Evolutionary conservation across 2,888 invertebrate genomes (phyloP).

Genomic region (Eurytoma adleriae): DNA sequence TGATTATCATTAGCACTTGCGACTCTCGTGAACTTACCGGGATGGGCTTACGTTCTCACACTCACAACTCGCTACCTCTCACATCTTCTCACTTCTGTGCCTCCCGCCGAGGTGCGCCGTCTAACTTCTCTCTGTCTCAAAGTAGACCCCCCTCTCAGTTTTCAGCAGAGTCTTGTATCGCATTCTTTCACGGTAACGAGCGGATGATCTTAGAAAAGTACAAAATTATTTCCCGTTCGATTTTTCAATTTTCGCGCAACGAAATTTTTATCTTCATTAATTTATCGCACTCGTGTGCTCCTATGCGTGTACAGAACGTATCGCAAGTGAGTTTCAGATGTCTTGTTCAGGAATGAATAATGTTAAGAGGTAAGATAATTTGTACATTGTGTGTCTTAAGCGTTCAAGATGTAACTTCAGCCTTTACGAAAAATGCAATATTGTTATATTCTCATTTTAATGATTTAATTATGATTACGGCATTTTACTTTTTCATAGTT

Average conservation of each 20-base stretch:
- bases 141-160: slow-evolving; percentile 40
- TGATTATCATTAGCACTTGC: slow-evolving; percentile 4
- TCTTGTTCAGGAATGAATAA: slow-evolving; percentile 11
- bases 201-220: slow-evolving; percentile 54
- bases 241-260: slow-evolving; percentile 35
- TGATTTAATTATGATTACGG: slow-evolving; percentile 16
- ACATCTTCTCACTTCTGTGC: slow-evolving; percentile 43
- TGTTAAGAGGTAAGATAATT: slow-evolving; percentile 27
- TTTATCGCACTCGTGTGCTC: slow-evolving; percentile 26
- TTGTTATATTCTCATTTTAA: slow-evolving; percentile 33
- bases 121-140: slow-evolving; percentile 44
- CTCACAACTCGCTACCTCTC: slow-evolving; percentile 42
- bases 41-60: slow-evolving; percentile 35
- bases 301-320: slow-evolving; percentile 50
- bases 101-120: slow-evolving; percentile 31
- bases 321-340: slow-evolving; percentile 39
- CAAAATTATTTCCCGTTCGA: slow-evolving; percentile 53
- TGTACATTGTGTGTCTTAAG: slow-evolving; percentile 28
- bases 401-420: slow-evolving; percentile 23
- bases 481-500: slow-evolving; percentile 20
- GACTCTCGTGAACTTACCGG: slow-evolving; percentile 10
- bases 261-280: slow-evolving; percentile 47
- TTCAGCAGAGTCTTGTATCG: slow-evolving; percentile 40
- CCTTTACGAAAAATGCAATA: slow-evolving; percentile 37
- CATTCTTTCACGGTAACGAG: slow-evolving; percentile 47